Evolutionary conservation across 2,888 invertebrate genomes (phyloP).

Genomic region (Drosophila mimetica): DNA sequence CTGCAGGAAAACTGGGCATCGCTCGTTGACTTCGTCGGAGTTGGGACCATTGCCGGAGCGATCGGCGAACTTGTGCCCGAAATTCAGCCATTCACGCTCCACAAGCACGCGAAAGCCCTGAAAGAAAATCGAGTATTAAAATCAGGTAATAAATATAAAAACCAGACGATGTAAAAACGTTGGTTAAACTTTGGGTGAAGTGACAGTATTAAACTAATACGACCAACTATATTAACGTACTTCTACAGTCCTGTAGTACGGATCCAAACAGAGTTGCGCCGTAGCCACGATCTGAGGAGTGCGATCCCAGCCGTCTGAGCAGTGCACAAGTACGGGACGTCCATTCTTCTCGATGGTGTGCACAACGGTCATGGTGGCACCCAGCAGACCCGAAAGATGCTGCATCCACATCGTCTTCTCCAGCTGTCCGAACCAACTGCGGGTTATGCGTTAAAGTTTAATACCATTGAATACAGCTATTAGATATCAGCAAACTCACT

Average conservation of each 20-base stretch:
- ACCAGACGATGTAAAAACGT: too few relatives aligned
- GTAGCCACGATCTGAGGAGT: constrained; percentile 98
- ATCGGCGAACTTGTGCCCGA: constrained; percentile 99
- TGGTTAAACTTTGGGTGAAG: too few relatives aligned
- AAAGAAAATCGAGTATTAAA: neutral
- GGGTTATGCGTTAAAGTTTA: neutral
- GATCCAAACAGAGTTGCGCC: constrained; percentile 96
- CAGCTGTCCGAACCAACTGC: constrained; percentile 94
- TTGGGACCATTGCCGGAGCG: constrained; percentile 94
- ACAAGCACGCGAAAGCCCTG: constrained; percentile 97
- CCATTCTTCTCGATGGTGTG: constrained; percentile 92
- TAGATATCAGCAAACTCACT: constrained; percentile 85
- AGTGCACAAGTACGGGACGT: constrained; percentile 97
- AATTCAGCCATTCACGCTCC: constrained; percentile 98
- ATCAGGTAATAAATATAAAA: too few relatives aligned
- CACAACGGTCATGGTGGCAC: constrained; percentile 92
- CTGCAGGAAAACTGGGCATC: constrained; percentile 98
- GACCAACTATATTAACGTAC: constrained; percentile 84
- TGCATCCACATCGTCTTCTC: constrained; percentile 97
- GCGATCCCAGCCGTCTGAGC: constrained; percentile 99
- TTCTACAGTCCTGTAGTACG: constrained; percentile 96
- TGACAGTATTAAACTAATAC: too few relatives aligned
- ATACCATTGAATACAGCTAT: too few relatives aligned
- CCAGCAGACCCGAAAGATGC: constrained; percentile 93
- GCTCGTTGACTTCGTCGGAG: constrained; percentile 95